Evolutionary conservation across 1,140 invertebrate species (phyloP).

Genomic region (Vollenhovia emeryi): DNA sequence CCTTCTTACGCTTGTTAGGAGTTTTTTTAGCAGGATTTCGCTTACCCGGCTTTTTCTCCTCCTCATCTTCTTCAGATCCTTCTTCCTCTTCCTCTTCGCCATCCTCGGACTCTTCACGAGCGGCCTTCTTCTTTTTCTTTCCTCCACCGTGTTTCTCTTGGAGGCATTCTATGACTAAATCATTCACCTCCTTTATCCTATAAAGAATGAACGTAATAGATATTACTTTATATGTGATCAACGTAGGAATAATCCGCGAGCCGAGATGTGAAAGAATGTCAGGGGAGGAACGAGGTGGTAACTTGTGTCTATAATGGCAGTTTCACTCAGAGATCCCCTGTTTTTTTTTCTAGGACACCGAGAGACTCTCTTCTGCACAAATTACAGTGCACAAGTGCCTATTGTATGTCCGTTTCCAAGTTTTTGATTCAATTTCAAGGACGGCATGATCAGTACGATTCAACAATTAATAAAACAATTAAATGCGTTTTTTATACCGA

Average conservation of each 20-base stretch:
- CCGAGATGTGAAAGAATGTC: constrained; percentile 65
- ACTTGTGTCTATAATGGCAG: constrained; percentile 61
- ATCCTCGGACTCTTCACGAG: constrained; percentile 86
- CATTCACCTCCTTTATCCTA: constrained; percentile 94
- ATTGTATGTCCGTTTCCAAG: constrained; percentile 68
- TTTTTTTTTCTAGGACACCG: constrained; percentile 80
- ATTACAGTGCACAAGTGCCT: constrained; percentile 67
- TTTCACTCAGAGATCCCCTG: constrained; percentile 81
- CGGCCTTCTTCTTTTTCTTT: constrained; percentile 85
- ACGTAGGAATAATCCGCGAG: not conserved
- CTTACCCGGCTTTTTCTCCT: constrained; percentile 88
- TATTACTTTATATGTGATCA: not conserved
- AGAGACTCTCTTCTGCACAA: constrained; percentile 62
- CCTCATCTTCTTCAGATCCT: constrained; percentile 86
- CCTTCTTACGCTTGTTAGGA: constrained; percentile 86
- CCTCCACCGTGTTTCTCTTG: constrained; percentile 87
- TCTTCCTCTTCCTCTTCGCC: constrained; percentile 88
- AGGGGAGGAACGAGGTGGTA: constrained; percentile 83
- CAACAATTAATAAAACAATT: not conserved
- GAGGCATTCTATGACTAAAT: constrained; percentile 92
- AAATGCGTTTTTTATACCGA: not conserved
- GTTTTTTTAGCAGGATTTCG: constrained; percentile 85
- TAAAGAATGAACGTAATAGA: constrained; percentile 60
- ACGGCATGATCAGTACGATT: not conserved
- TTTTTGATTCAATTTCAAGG: not conserved